Percentiles rank a stretch among this genome's conserved stretches.
These are phyloP conservation scores for Portevinia maculata DNA, from an alignment of 2,888 invertebrate species.

Conservation along the genomic window DNA sequence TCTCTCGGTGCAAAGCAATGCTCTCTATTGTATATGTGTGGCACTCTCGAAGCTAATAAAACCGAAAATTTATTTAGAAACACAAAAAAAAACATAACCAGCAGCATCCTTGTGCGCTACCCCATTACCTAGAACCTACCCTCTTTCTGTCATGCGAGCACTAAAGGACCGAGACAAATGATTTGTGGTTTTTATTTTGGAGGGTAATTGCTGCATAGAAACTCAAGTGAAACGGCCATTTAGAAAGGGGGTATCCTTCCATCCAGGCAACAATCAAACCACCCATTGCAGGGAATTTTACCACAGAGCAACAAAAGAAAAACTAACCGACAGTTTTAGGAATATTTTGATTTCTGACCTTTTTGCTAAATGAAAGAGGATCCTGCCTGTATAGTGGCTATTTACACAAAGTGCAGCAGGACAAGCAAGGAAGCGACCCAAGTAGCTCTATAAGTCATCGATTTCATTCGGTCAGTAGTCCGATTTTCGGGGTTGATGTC, in stretches of 20 bases:
- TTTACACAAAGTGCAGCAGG: slow-evolving; percentile 50
- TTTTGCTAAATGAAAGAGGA: slow-evolving; percentile 42
- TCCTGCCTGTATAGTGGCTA: slow-evolving; percentile 19
- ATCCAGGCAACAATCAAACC: slow-evolving; percentile 9
- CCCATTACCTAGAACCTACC: neutral
- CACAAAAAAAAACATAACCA: slow-evolving; percentile 46
- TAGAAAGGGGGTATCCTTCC: slow-evolving; percentile 48
- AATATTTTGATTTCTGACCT: slow-evolving; percentile 66
- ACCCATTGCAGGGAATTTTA: neutral
- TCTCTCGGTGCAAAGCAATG: slow-evolving; percentile 10
- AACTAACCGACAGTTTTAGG: slow-evolving; percentile 11
- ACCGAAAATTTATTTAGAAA: slow-evolving; percentile 37
- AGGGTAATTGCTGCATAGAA: slow-evolving; percentile 72
- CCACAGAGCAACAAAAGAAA: neutral
- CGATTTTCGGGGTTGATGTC: slow-evolving; percentile 36
- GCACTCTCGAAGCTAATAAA: slow-evolving; percentile 70
- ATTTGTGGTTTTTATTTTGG: slow-evolving; percentile 73
- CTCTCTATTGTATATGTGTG: slow-evolving; percentile 36
- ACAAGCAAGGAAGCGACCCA: slow-evolving; percentile 38
- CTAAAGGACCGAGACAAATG: slow-evolving; percentile 68
- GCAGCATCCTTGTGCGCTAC: slow-evolving; percentile 5
- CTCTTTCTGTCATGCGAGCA: slow-evolving; percentile 7
- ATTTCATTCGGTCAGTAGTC: slow-evolving; percentile 71
- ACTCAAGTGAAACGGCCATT: slow-evolving; percentile 62
- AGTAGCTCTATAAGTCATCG: slow-evolving; percentile 70